Evolutionary conservation across 2,888 invertebrate genomes (phyloP).

Genomic region (Oscheius onirici): DNA sequence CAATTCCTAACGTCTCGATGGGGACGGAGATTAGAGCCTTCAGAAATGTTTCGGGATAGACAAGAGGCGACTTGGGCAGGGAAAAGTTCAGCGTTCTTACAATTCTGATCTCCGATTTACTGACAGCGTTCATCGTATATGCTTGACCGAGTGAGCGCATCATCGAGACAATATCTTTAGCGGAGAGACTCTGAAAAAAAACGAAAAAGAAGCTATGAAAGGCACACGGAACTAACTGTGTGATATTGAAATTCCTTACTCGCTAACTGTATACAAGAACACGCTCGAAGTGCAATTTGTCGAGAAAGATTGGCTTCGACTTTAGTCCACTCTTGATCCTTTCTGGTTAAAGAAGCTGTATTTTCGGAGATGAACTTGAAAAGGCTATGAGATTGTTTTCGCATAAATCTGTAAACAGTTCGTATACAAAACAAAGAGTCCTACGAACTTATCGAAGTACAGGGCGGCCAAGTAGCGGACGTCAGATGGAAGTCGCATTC

Average conservation of each 20-base stretch:
- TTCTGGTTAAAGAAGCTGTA: conserved; percentile 31
- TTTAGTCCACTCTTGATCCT: conserved; percentile 60
- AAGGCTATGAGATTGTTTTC: conserved; percentile 42
- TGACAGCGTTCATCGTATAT: conserved; percentile 72
- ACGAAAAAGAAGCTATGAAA: background rate
- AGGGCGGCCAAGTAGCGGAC: conserved; percentile 61
- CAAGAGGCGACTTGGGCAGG: conserved; percentile 24
- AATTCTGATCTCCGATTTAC: conserved; percentile 73
- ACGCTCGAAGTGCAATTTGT: conserved; percentile 72
- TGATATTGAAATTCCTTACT: conserved; percentile 73
- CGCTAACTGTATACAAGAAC: conserved; percentile 74
- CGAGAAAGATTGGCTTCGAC: conserved; percentile 63
- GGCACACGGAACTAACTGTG: conserved; percentile 70
- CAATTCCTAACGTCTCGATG: background rate
- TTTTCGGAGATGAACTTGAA: conserved; percentile 41
- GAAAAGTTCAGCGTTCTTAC: conserved; percentile 10
- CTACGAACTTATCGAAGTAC: conserved; percentile 50
- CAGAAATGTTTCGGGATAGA: conserved; percentile 29
- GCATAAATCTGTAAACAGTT: conserved; percentile 59
- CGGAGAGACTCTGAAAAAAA: conserved; percentile 68
- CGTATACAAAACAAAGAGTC: too few species aligned
- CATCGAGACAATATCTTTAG: conserved; percentile 64
- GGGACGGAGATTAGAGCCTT: background rate
- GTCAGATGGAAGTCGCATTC: conserved; percentile 64
- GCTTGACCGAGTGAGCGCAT: conserved; percentile 71